Conservation (phyloP, 1,140 invertebrate genomes). For the Vollenhovia emeryi region DNA sequence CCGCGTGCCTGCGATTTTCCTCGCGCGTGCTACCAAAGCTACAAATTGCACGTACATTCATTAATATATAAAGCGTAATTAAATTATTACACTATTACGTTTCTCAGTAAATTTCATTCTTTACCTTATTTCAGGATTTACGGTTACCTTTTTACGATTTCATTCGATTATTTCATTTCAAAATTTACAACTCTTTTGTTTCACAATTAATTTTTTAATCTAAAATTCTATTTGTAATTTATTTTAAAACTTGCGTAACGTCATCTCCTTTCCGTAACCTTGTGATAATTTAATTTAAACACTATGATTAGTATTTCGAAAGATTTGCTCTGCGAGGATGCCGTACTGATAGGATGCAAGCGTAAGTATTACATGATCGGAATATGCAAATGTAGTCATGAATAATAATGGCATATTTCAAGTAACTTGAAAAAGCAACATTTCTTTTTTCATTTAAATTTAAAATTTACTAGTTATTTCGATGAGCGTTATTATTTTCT, state of each 20-base stretch:
- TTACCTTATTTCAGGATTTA: background rate
- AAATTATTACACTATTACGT: background rate
- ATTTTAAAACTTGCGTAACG: background rate
- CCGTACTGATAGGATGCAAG: background rate
- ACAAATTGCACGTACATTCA: background rate
- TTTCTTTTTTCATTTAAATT: background rate
- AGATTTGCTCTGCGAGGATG: no score
- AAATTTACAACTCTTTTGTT: background rate
- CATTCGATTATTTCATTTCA: background rate
- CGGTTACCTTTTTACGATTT: background rate
- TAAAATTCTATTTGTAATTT: background rate
- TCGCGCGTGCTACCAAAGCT: background rate
- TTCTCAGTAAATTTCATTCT: background rate
- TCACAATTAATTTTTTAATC: background rate
- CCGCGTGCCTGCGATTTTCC: background rate
- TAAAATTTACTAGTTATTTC: background rate
- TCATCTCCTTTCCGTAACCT: background rate
- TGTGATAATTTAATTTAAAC: background rate
- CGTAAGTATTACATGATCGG: constrained; percentile 2
- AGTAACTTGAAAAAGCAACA: background rate
- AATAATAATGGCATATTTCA: background rate
- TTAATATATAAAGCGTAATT: background rate
- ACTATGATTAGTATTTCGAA: background rate
- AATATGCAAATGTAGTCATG: background rate
- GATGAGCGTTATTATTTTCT: background rate